phyloP scores from a whole-genome alignment of 2,113 vertebrate species.

The Hypocryptadius cinnamomeus region DNA sequence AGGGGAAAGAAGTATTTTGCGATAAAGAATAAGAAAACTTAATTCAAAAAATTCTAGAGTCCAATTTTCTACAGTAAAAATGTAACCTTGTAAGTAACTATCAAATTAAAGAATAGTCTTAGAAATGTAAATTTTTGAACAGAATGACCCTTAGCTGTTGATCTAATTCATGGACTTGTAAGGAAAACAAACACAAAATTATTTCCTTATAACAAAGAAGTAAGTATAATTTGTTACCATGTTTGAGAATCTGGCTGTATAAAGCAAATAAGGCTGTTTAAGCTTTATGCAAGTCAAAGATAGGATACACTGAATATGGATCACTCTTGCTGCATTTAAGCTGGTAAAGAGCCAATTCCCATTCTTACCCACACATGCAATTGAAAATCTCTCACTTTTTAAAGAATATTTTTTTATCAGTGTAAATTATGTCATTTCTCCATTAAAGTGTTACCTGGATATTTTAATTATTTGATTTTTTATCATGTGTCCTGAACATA shows the following conservation, averaged over 20 bases:
- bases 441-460: background rate
- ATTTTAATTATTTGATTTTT: background rate
- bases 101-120: background rate
- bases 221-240: background rate
- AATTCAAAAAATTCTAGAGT: background rate
- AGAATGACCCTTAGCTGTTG: background rate
- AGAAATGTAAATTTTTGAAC: background rate
- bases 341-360: background rate
- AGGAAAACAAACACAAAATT: background rate
- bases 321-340: background rate
- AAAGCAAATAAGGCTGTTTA: background rate
- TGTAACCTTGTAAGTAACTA: background rate
- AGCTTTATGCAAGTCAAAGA: background rate
- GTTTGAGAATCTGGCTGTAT: background rate
- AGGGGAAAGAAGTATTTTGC: background rate
- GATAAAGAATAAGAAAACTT: background rate
- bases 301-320: background rate
- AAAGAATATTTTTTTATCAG: background rate
- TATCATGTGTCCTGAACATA: background rate
- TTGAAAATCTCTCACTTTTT: background rate
- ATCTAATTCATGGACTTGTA: background rate
- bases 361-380: background rate
- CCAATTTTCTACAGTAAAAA: slow-evolving; percentile 2
- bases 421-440: background rate
- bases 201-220: background rate